These are phyloP conservation scores for Diadema setosum DNA, from an alignment of 35 echinoderm and acorn worm species.

Conservation along the genomic window DNA sequence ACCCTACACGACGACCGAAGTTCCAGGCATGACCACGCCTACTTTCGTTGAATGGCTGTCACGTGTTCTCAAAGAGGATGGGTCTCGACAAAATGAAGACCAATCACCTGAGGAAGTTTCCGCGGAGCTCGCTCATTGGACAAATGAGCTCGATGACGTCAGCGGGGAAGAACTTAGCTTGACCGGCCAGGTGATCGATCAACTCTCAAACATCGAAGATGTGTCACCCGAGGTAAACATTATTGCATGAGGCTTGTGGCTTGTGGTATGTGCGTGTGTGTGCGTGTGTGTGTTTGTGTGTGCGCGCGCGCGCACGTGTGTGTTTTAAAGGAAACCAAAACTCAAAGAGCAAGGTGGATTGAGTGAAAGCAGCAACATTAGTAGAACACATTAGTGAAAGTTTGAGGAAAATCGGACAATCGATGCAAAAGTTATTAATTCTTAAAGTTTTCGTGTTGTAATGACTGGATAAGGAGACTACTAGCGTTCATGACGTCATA, in stretches of 20 bases:
- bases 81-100: not conserved
- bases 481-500: no score
- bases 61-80: not conserved
- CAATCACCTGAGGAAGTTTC: not conserved
- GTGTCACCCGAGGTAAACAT: not conserved
- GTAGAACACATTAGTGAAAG: no score
- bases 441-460: no score
- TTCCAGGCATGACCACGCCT: not conserved
- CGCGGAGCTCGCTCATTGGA: not conserved
- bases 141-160: not conserved
- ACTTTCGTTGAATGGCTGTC: not conserved
- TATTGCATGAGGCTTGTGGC: not conserved
- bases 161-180: not conserved
- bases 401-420: no score
- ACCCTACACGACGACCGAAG: not conserved
- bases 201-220: not conserved
- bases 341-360: no score
- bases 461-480: no score
- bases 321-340: no score
- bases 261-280: no score
- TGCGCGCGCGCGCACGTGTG: no score
- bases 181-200: not conserved
- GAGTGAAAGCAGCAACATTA: no score
- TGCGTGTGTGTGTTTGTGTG: no score
- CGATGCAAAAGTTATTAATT: no score